Evolutionary conservation across 2,888 invertebrate species (phyloP), one percentile per base, ranked within the genome.

Genomic region (Eucera pruinosa): DNA sequence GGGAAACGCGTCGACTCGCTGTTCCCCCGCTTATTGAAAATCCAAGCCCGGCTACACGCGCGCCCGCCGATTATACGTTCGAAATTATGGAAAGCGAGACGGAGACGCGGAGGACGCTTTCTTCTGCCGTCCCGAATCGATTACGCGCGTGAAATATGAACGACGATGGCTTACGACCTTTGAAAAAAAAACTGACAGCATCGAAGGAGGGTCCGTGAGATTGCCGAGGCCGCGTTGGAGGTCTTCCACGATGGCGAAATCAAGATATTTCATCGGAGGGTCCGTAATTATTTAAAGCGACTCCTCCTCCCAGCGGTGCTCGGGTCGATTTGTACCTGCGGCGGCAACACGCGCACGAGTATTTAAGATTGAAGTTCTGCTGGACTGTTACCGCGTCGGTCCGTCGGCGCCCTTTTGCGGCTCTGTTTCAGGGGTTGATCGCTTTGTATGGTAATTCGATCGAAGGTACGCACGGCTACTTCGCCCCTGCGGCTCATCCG

Each of bases 401-500:
- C 33, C 15, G 25, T 57, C 52, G 66, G 43, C 62, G 36, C 43
- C 55, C 50, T 45, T 57, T 58, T 41, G 18, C 25, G 9, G 15
- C 23, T 9, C 36, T 1, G 13, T n/a, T 6, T 48, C 30, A 48
- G 61, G 62, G 70, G 54, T 65, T 48, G 85, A 86, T 84, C 87
- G 81, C 83, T 88, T 86, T 86, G 78, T 88, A 87, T 88, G 87
- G 78, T 86, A 88, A 88, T 88, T 82, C 84, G 77, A 84, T 86
- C 83, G 80, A 77, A 68, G 81, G 78, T 74, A 43, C 67, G 61
- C 33, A 74, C 66, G n/a, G n/a, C n/a, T n/a, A n/a, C 72, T 45
- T 66, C 20, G 71, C 72, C 75, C 78, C 80, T 41, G 58, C 69
- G 57, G 76, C 60, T 76, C 66, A 47, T 70, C 81, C 62, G 45